Percentiles rank a stretch among this genome's conserved stretches.
Evolutionary conservation across 1,140 invertebrate genomes (phyloP).

Genomic region (Venturia canescens): DNA sequence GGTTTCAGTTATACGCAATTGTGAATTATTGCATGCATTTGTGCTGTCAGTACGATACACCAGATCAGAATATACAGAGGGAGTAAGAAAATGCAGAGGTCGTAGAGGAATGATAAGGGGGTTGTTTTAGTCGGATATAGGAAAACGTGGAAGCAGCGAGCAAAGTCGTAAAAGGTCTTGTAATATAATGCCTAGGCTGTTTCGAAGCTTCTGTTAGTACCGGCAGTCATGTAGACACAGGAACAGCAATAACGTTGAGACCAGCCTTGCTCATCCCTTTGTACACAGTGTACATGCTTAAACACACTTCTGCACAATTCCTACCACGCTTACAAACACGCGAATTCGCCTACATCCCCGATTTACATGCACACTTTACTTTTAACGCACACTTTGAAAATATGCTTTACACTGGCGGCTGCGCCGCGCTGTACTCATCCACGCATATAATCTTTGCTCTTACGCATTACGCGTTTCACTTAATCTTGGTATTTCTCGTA

Average conservation of each 20-base stretch:
- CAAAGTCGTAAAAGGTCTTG: conserved; percentile 18
- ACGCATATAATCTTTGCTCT: no score
- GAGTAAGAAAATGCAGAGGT: neutral
- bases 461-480: no score
- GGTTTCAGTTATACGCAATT: conserved; percentile 20
- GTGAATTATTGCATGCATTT: conserved; percentile 25
- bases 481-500: no score
- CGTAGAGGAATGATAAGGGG: neutral
- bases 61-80: neutral
- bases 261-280: neutral
- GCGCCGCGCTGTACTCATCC: no score
- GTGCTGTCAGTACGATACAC: neutral
- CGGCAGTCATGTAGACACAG: conserved; percentile 6
- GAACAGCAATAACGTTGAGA: conserved; percentile 17
- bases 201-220: neutral
- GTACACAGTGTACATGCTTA: neutral
- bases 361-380: neutral
- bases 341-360: neutral
- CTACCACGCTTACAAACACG: neutral
- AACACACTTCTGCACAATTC: neutral
- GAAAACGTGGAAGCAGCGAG: conserved; percentile 10
- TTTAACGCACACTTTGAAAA: neutral
- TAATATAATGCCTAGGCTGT: neutral
- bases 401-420: no score
- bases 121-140: neutral